Conservation (phyloP, 2,113 vertebrate species). For the Gambusia affinis region DNA sequence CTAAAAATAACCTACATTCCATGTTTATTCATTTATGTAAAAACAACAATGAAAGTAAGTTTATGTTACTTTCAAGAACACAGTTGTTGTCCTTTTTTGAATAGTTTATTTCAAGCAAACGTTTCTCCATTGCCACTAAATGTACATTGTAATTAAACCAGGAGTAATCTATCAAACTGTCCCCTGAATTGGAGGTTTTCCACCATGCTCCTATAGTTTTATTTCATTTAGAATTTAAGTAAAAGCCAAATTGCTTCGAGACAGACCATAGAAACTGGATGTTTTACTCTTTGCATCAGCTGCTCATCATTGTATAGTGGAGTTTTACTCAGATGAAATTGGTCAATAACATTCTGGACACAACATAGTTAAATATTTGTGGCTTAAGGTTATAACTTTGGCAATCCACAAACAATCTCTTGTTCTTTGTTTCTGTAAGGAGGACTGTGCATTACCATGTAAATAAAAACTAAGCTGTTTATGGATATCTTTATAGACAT, state of each 20-base stretch:
- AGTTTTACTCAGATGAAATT: background rate
- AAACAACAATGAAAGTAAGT: conserved; percentile 7
- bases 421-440: background rate
- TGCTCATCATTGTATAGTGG: too few relatives aligned
- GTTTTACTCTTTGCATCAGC: background rate
- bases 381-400: background rate
- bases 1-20: conserved; percentile 48
- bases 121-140: background rate
- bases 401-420: background rate
- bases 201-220: background rate
- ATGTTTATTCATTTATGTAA: conserved; percentile 20
- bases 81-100: background rate
- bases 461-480: background rate
- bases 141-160: background rate
- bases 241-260: background rate
- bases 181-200: background rate
- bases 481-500: background rate
- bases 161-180: background rate
- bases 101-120: background rate
- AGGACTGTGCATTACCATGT: background rate
- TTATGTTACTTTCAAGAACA: background rate
- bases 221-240: background rate
- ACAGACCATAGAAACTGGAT: background rate
- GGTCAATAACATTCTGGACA: background rate
- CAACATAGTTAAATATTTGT: background rate